Evolutionary conservation across 1,140 invertebrate genomes (phyloP), one percentile per base, ranked within the genome.

Genomic region (Nasonia vitripennis): DNA sequence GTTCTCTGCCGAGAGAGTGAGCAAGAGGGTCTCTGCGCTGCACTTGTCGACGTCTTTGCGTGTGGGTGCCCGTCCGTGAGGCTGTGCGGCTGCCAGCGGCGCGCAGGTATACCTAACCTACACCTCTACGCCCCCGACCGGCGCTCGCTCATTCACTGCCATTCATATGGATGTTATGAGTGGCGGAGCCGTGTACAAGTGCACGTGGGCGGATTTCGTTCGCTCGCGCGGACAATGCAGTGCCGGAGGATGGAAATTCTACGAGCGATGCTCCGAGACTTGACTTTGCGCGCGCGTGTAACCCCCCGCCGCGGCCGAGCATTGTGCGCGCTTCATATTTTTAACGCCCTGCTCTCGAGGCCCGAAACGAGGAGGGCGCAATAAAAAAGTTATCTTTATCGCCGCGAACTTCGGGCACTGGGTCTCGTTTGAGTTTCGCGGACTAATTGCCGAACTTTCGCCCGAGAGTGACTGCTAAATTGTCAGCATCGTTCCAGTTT

Each of bases 361-460:
- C 20, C 51, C 51, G 17, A 14, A 14, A 20, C 51, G 51, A 20
- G 51, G 51, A 0, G 34, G 34, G 23, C 23, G 78, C 17, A 68
- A 78, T 68, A 84, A 62, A 77, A 45, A 67, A 37, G n/a, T 6
- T 77, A 31, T 78, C 78, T 62, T 77, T 83, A 83, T 83, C 81
- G 55, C 20, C 37, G n/a, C 1, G 20, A 45, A 75, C 41, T 75
- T 83, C 14, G 41, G 70, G 62, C 20, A 75, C 45, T 67, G 55
- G 41, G 48, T 37, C 41, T 11, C 27, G 45, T 27, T 1, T 27
- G 20, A 68, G 75, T 23, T 70, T 70, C 4, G 11, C 9, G n/a
- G n/a, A 78, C 51, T 84, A 84, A 83, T 84, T 78, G 62, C 62
- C 12, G 48, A 84, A 78, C 74, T 84, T 84, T 71, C 12, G 37